Percentiles rank a stretch among this genome's conserved stretches.
Conservation (phyloP, 2,113 vertebrate genomes). For the Sebastes schlegelii region DNA sequence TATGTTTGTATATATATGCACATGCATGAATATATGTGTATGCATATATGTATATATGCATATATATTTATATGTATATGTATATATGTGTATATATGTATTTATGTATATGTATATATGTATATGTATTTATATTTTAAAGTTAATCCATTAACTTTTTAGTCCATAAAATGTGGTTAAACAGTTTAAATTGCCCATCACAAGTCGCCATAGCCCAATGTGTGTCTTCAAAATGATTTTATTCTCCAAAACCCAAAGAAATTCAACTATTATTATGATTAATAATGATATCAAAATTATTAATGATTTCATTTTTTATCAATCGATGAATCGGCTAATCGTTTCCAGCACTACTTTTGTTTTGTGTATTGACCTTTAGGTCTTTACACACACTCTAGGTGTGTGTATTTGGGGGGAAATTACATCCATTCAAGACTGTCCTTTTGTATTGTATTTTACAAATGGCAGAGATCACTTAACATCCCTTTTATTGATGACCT, state of each 20-base stretch:
- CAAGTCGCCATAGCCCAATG: background rate
- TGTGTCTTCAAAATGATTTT: background rate
- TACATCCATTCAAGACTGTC: background rate
- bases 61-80: no score
- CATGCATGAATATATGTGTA: no score
- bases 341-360: background rate
- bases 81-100: no score
- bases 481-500: background rate
- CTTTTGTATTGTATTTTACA: background rate
- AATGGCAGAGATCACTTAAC: background rate
- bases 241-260: background rate
- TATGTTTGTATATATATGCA: no score
- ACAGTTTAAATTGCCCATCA: background rate
- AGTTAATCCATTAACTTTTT: background rate
- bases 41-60: no score
- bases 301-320: background rate
- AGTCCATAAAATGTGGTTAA: background rate
- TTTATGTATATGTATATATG: no score
- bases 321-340: background rate
- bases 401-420: background rate
- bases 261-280: background rate
- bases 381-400: background rate
- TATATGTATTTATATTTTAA: background rate
- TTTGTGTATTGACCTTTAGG: conserved; percentile 33
- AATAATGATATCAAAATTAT: no score